Percentiles rank a stretch among this genome's conserved stretches.
Conservation (phyloP, 2,888 invertebrate genomes). For the Atrina japonica region DNA sequence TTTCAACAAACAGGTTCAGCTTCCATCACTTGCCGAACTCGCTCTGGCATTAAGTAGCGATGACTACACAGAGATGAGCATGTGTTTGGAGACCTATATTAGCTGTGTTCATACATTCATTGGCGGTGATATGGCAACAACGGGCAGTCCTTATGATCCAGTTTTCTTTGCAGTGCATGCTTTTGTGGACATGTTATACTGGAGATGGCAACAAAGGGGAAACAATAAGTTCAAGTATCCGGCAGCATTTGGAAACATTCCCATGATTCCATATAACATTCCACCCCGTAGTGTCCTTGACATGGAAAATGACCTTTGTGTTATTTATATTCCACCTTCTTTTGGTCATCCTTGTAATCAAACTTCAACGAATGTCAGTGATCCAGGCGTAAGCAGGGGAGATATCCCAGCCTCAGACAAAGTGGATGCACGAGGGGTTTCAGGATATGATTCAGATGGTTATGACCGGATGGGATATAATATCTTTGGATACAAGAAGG, state of each 20-base stretch:
- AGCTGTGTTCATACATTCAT: slow-evolving; percentile 73
- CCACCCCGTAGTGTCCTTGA: slow-evolving; percentile 69
- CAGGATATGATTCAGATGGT: slow-evolving; percentile 70
- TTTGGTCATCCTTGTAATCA: slow-evolving; percentile 68
- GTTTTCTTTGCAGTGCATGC: slow-evolving; percentile 73
- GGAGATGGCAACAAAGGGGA: slow-evolving; percentile 72
- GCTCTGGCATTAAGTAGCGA: slow-evolving; percentile 69
- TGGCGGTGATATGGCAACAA: slow-evolving; percentile 74
- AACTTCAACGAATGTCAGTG: slow-evolving; percentile 36
- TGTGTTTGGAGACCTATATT: slow-evolving; percentile 67
- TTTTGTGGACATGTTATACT: slow-evolving; percentile 74
- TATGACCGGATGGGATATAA: slow-evolving; percentile 71
- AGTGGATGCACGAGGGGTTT: slow-evolving; percentile 59
- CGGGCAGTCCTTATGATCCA: slow-evolving; percentile 72
- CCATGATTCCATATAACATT: slow-evolving; percentile 74
- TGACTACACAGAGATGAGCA: slow-evolving; percentile 72
- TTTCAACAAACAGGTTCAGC: slow-evolving; percentile 70
- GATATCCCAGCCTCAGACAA: slow-evolving; percentile 26
- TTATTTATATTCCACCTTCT: slow-evolving; percentile 65
- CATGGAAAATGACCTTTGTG: slow-evolving; percentile 68
- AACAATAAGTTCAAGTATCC: slow-evolving; percentile 72
- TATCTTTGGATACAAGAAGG: slow-evolving; percentile 64
- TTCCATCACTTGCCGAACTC: slow-evolving; percentile 71
- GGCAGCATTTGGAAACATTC: slow-evolving; percentile 70
- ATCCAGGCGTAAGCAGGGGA: slow-evolving; percentile 24